Conservation (phyloP, 2,888 invertebrate species). For the Yponomeuta cagnagella region DNA sequence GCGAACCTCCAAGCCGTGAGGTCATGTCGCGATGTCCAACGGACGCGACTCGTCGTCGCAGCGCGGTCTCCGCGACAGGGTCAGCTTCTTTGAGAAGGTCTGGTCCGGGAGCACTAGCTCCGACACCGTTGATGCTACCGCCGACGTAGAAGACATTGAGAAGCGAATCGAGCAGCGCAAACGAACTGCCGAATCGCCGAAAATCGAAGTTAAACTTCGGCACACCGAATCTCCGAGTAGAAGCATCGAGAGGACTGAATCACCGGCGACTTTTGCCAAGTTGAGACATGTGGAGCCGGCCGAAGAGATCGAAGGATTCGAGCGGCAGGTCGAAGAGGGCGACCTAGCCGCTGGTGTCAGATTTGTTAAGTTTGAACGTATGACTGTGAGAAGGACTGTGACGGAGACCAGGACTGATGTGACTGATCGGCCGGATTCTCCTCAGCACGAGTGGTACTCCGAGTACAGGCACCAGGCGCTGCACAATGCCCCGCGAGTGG, state of each 20-base stretch:
- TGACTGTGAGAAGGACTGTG: conserved; percentile 80
- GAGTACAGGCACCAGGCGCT: conserved; percentile 71
- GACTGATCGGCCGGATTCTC: conserved; percentile 57
- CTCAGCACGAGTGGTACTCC: conserved; percentile 66
- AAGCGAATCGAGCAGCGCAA: conserved; percentile 75
- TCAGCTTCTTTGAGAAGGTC: conserved; percentile 87
- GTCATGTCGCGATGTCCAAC: conserved; percentile 72
- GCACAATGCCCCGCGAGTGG: conserved; percentile 81
- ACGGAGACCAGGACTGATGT: conserved; percentile 53
- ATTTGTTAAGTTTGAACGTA: conserved; percentile 83
- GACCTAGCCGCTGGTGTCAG: conserved; percentile 78
- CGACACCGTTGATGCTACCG: conserved; percentile 57
- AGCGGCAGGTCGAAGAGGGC: conserved; percentile 77
- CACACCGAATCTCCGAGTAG: conserved; percentile 68
- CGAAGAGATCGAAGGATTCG: conserved; percentile 44
- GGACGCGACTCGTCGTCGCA: conserved; percentile 71
- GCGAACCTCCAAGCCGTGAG: conserved; percentile 63
- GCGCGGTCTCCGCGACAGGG: conserved; percentile 80
- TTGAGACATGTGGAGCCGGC: conserved; percentile 62
- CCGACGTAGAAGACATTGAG: conserved; percentile 78
- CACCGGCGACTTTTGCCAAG: conserved; percentile 58
- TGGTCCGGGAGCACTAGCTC: conserved; percentile 77
- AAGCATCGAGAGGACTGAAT: conserved; percentile 43
- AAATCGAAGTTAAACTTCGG: conserved; percentile 77
- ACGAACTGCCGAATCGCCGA: conserved; percentile 70